Percentiles rank a stretch among this genome's conserved stretches.
Conservation (phyloP, 1,140 invertebrate species). For the Trichomalopsis sarcophagae region DNA sequence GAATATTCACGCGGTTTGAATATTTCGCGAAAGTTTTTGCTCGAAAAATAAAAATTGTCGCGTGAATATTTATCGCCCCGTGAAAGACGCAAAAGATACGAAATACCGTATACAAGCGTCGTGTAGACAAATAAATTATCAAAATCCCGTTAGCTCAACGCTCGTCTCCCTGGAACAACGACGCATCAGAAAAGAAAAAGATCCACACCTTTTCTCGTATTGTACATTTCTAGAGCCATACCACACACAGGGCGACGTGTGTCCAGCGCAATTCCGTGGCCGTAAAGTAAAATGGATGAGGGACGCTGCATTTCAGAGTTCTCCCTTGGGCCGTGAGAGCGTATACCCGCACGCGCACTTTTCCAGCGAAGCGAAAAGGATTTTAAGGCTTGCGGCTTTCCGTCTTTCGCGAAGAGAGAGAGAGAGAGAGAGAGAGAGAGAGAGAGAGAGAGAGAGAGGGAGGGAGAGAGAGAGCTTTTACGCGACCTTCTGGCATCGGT, state of each 20-base stretch:
- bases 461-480: not conserved
- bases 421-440: too few species aligned
- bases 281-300: conserved; percentile 24
- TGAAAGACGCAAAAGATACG: too few species aligned
- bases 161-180: not conserved
- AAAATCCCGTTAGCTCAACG: not conserved
- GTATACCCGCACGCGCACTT: not conserved
- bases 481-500: not conserved
- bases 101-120: too few species aligned
- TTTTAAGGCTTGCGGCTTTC: conserved; percentile 15
- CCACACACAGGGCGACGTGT: not conserved
- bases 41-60: too few species aligned
- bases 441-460: too few species aligned
- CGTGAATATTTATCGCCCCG: too few species aligned
- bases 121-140: too few species aligned
- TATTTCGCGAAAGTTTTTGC: too few species aligned
- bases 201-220: not conserved
- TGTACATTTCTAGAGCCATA: not conserved
- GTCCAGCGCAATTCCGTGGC: conserved; percentile 10
- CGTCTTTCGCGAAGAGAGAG: not conserved
- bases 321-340: not conserved
- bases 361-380: conserved; percentile 4
- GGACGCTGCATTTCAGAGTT: conserved; percentile 11
- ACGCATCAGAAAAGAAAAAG: not conserved
- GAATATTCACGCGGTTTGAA: too few species aligned